phyloP scores from a whole-genome alignment of 2,888 invertebrate species.

The Nephrotoma appendiculata region DNA sequence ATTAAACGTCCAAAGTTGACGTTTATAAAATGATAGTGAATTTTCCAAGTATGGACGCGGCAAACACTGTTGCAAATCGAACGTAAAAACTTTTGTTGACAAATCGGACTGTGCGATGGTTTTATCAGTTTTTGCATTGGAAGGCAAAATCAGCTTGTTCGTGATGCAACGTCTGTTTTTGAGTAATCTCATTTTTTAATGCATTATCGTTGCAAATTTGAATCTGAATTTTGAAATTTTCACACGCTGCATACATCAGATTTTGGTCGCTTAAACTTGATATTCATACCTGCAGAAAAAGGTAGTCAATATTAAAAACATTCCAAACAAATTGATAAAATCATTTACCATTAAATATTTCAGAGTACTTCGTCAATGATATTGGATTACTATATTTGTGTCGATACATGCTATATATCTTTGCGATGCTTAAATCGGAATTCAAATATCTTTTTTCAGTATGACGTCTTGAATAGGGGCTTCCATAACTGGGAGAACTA shows the following conservation, averaged over 20 bases:
- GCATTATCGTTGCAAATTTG: neutral
- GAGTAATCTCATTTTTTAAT: neutral
- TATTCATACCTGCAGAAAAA: neutral
- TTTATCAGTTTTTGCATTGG: neutral
- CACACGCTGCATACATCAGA: neutral
- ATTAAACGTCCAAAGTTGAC: no score
- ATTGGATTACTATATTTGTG: neutral
- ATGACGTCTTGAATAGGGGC: neutral
- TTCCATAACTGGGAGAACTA: neutral
- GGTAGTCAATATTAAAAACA: neutral
- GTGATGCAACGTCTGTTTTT: neutral
- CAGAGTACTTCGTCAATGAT: neutral
- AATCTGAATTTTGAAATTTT: neutral
- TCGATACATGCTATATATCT: neutral
- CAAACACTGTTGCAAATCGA: neutral
- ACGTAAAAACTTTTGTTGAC: neutral
- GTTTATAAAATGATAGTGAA: no score
- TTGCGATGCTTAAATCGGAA: neutral
- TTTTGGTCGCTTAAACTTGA: neutral
- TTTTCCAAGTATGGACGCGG: no score
- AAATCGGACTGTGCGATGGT: no score
- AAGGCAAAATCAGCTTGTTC: neutral
- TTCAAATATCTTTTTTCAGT: neutral
- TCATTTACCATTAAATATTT: neutral
- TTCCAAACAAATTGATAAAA: neutral